Evolutionary conservation across 2,113 vertebrate genomes (phyloP).

Genomic region (Crocuta crocuta): DNA sequence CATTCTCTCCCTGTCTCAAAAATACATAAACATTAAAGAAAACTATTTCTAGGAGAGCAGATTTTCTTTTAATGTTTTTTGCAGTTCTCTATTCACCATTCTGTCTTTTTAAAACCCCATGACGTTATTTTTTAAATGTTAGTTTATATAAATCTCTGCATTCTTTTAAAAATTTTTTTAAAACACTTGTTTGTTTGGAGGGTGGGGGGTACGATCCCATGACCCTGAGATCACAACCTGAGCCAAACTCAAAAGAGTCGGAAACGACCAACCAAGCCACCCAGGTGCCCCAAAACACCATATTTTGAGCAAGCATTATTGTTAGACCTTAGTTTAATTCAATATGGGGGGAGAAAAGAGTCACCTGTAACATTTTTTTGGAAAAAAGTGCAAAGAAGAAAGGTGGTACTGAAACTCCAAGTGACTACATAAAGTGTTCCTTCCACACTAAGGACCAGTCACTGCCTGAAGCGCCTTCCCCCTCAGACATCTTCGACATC

Average conservation of each 20-base stretch:
- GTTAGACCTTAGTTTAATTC: not conserved
- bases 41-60: not conserved
- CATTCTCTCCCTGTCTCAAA: too few species aligned
- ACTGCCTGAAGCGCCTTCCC: not conserved
- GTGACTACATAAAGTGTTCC: not conserved
- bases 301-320: constrained; percentile 21
- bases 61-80: not conserved
- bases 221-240: too few species aligned
- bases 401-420: not conserved
- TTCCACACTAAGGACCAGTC: not conserved
- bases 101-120: not conserved
- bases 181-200: too few species aligned
- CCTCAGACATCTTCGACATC: not conserved
- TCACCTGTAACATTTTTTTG: not conserved
- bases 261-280: too few species aligned
- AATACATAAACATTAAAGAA: not conserved
- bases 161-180: too few species aligned
- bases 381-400: not conserved
- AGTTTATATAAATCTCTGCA: too few species aligned
- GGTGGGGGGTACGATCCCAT: too few species aligned
- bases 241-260: too few species aligned
- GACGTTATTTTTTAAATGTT: not conserved
- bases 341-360: rapidly evolving
- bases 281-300: not conserved
- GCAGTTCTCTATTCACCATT: not conserved